phyloP scores from a whole-genome alignment of 2,888 invertebrate genomes.

The Nemoura dubitans region DNA sequence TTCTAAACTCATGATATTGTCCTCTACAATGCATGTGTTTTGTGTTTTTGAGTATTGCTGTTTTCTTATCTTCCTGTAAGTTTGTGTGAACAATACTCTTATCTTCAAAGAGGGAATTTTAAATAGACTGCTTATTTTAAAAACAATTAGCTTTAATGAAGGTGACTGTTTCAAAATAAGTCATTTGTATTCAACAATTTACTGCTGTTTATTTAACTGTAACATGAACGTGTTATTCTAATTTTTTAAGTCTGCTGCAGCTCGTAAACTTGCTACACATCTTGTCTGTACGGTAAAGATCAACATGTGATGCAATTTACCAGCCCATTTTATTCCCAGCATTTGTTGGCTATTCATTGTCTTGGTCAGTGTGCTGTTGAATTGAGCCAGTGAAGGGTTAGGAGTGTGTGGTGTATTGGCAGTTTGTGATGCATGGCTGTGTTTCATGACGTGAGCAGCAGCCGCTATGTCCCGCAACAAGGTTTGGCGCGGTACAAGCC shows the following conservation, averaged over 20 bases:
- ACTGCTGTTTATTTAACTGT: not conserved
- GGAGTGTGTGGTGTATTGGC: not conserved
- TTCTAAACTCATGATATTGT: not conserved
- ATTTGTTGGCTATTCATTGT: too few species aligned
- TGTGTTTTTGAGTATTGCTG: not conserved
- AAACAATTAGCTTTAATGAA: not conserved
- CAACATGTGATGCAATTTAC: too few species aligned
- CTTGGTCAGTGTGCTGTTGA: too few species aligned
- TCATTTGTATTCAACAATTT: not conserved
- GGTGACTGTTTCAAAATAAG: not conserved
- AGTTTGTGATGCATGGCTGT: not conserved
- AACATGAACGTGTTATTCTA: too few species aligned
- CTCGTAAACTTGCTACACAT: too few species aligned
- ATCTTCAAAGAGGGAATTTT: not conserved
- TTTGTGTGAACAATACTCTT: not conserved
- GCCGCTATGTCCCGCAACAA: conserved; percentile 35
- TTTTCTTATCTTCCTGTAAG: not conserved
- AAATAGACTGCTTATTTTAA: not conserved
- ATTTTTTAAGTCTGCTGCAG: too few species aligned
- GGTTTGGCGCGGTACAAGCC: conserved; percentile 27
- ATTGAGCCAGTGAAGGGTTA: too few species aligned
- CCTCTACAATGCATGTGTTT: not conserved
- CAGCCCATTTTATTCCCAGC: too few species aligned
- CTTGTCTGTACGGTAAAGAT: too few species aligned
- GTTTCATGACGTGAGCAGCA: conserved; percentile 2